phyloP scores from a whole-genome alignment of 2,113 vertebrate species.

The Cynocephalus volans region DNA sequence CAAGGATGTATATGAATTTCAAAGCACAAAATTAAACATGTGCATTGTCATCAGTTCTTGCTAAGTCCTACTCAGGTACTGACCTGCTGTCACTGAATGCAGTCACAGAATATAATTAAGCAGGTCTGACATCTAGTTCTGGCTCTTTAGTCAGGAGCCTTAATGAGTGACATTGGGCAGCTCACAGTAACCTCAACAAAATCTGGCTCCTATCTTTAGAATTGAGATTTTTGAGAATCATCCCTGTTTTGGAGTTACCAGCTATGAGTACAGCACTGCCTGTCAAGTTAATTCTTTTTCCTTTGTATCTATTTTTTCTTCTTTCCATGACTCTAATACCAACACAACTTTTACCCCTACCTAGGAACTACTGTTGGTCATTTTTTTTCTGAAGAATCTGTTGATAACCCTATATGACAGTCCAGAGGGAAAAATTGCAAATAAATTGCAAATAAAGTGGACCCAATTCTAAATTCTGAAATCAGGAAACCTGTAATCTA shows the following conservation, averaged over 20 bases:
- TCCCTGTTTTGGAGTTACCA: background rate
- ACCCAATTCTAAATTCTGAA: background rate
- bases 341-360: background rate
- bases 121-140: background rate
- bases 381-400: conserved; percentile 30
- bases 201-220: background rate
- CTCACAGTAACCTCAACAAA: background rate
- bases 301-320: background rate
- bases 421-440: background rate
- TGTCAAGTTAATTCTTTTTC: background rate
- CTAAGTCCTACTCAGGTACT: conserved; percentile 65
- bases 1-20: conserved; percentile 70
- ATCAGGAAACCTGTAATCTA: background rate
- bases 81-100: conserved; percentile 56
- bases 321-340: background rate
- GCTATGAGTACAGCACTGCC: background rate
- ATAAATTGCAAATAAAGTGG: background rate
- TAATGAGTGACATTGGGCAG: conserved; percentile 51
- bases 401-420: background rate
- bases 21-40: conserved; percentile 63
- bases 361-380: background rate
- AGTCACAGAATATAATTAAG: conserved; percentile 61
- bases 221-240: background rate
- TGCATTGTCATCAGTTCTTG: conserved; percentile 43
- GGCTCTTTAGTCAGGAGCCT: conserved; percentile 29